These are phyloP conservation scores for Diachasmimorpha longicaudata DNA, from an alignment of 1,140 invertebrate genomes.

Conservation along the genomic window DNA sequence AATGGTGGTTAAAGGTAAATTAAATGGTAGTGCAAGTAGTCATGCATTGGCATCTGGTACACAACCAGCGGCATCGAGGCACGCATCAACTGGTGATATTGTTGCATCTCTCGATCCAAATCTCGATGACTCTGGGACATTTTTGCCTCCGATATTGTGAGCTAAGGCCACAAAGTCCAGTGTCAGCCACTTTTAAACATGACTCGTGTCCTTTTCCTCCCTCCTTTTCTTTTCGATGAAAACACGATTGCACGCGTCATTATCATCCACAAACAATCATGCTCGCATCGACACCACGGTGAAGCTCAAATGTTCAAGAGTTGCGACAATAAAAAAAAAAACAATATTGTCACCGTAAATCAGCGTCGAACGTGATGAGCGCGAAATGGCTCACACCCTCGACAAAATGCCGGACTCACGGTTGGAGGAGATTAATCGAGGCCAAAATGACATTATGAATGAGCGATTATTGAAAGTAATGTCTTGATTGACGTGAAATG, in stretches of 20 bases:
- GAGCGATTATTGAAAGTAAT: not conserved
- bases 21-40: slow-evolving; percentile 58
- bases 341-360: not conserved
- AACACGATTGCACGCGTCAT: not conserved
- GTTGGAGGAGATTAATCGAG: too few relatives aligned
- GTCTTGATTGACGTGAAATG: not conserved
- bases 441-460: not conserved
- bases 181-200: not conserved
- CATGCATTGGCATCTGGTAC: slow-evolving; percentile 54
- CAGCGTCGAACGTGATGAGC: not conserved
- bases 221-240: not conserved
- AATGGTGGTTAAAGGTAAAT: slow-evolving; percentile 55
- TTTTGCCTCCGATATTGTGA: slow-evolving; percentile 69
- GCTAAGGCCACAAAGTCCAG: slow-evolving; percentile 58
- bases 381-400: not conserved
- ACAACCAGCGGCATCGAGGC: slow-evolving; percentile 53
- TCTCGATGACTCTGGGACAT: slow-evolving; percentile 71
- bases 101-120: slow-evolving; percentile 65
- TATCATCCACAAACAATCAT: not conserved
- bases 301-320: slow-evolving; percentile 6
- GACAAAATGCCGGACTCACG: too few relatives aligned
- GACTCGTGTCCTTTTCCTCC: not conserved
- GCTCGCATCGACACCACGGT: slow-evolving; percentile 17
- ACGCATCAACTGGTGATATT: slow-evolving; percentile 60
- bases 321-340: slow-evolving; percentile 27